Base-by-base conservation (phyloP, 2,888 invertebrate species). In the Amiota mariae region DNA sequence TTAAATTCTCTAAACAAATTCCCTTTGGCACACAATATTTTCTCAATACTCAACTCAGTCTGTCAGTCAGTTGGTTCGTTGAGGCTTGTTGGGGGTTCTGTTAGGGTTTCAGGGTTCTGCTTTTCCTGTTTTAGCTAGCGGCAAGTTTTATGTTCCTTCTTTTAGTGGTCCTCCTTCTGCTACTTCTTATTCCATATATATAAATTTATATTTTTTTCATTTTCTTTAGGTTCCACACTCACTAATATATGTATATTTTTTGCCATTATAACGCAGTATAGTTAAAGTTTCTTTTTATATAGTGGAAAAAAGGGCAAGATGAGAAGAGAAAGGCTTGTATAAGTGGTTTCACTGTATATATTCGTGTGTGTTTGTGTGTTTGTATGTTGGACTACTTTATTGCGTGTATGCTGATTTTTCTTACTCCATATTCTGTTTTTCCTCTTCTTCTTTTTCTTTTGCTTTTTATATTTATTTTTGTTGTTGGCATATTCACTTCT, bases 1-100 rank as follows among this genome's bases (percentile, higher is more conserved):
- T 68, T 68, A 68, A 68, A 68, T 68, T 68, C 67, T 68, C 67
- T 68, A 54, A 68, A 68, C 67, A 68, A 68, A 68, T 68, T 68
- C 67, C 67, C 67, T 68, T 68, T 68, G 67, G 67, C 67, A 68
- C 54, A 68, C 67, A 68, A 68, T 68, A 68, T 68, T 68, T 68
- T 68, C 67, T 68, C 67, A 68, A 68, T 68, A 54, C 67, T 36
- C 36, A 18, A 24, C 36, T 36, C 13, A 54, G 54, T 54, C 54
- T 8, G 54, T 54, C 54, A 2, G 54, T 54, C 54, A 6, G 36
- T 36, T 6, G 2, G 54, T n/a, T 12, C 4, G 54, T 54, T n/a
- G 4, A 12, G 12, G 4, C 54, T 8, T 10, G 59, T 24, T 59
- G 20, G 12, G 10, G 12, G 18, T 59, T 59, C 20, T 36, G 18